Percentiles rank a stretch among this genome's conserved stretches.
These are phyloP conservation scores for Reticulitermes lucifugus DNA, from an alignment of 2,888 invertebrate species.

Conservation along the genomic window DNA sequence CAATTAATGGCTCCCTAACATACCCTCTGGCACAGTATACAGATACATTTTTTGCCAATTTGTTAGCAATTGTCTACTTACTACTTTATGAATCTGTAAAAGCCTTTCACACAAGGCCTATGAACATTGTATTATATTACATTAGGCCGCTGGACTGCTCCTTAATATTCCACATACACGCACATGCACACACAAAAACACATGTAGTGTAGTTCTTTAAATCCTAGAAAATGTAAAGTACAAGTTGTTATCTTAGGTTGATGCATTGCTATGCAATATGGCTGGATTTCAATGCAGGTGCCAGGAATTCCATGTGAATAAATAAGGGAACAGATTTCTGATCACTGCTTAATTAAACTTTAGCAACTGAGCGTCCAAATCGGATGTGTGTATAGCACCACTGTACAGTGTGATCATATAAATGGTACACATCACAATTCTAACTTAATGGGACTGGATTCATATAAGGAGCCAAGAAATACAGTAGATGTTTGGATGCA, in stretches of 20 bases:
- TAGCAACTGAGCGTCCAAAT: too few relatives aligned
- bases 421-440: too few relatives aligned
- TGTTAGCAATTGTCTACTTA: not conserved
- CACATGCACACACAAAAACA: not conserved
- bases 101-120: not conserved
- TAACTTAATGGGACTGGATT: too few relatives aligned
- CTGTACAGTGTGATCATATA: too few relatives aligned
- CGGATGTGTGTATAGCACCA: too few relatives aligned
- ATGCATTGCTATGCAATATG: not conserved
- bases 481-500: too few relatives aligned
- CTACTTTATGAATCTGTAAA: not conserved
- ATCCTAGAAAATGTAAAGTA: not conserved
- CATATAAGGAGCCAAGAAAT: too few relatives aligned
- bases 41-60: not conserved
- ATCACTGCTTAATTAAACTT: not conserved
- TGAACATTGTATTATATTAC: not conserved
- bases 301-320: not conserved
- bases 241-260: not conserved
- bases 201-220: not conserved
- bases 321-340: not conserved
- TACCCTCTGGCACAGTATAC: not conserved
- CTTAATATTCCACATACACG: not conserved
- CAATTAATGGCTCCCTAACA: not conserved
- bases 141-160: not conserved
- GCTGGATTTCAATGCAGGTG: not conserved